Percentiles rank a stretch among this genome's conserved stretches.
Evolutionary conservation across 2,113 vertebrate genomes (phyloP).

Genomic region (Sus scrofa): T2T-Sscrofa CM000813.6:155335501-155336000

Average conservation of each 20-base stretch:
- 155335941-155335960: not conserved
- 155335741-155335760: constrained; percentile 51
- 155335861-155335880: not conserved
- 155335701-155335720: not conserved
- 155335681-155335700: constrained; percentile 3
- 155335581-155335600: constrained; percentile 9
- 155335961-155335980: not conserved
- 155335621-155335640: not conserved
- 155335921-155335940: not conserved
- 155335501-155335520: constrained; percentile 45
- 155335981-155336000: not conserved
- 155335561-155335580: not conserved
- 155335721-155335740: constrained; percentile 24
- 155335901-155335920: not conserved
- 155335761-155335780: not conserved
- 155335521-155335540: constrained; percentile 55
- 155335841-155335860: not conserved
- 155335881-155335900: not conserved
- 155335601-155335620: not conserved
- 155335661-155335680: constrained; percentile 9
- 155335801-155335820: not conserved
- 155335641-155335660: constrained; percentile 26
- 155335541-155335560: constrained; percentile 56
- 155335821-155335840: not conserved
- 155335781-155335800: not conserved